Evolutionary conservation across 2,113 vertebrate species (phyloP).

Genomic region (Thryonomys swinderianus): DNA sequence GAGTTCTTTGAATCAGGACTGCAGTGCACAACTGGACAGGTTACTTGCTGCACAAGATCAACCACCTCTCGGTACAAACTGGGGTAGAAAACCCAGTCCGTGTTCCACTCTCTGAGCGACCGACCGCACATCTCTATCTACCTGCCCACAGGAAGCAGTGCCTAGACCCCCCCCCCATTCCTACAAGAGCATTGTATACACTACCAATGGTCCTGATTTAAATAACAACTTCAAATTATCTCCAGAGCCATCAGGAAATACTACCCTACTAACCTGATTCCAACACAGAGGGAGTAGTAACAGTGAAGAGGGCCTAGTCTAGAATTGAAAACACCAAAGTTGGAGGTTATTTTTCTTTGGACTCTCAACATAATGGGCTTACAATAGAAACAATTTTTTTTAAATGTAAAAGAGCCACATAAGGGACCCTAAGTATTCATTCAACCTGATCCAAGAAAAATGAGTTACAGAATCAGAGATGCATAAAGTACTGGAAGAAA

Average conservation of each 20-base stretch:
- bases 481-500: background rate
- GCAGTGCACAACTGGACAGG: background rate
- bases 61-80: background rate
- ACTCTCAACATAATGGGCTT: slow-evolving; percentile 2
- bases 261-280: slow-evolving; percentile 18
- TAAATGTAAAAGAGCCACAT: background rate
- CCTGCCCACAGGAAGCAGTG: background rate
- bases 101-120: background rate
- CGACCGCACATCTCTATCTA: background rate
- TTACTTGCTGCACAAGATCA: slow-evolving; percentile 16
- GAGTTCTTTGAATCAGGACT: background rate
- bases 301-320: background rate
- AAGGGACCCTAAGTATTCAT: background rate
- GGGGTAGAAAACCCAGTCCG: background rate
- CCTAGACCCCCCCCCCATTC: background rate
- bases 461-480: slow-evolving; percentile 38
- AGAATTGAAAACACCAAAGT: background rate
- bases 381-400: background rate
- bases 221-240: slow-evolving; percentile 16
- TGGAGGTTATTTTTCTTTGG: slow-evolving; percentile 45
- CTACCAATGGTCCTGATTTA: slow-evolving; percentile 16
- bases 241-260: slow-evolving; percentile 18
- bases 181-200: background rate
- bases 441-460: background rate
- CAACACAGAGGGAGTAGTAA: background rate